These are phyloP conservation scores for Drosophila pectinifera DNA, from an alignment of 1,140 invertebrate species.

Conservation along the genomic window DNA sequence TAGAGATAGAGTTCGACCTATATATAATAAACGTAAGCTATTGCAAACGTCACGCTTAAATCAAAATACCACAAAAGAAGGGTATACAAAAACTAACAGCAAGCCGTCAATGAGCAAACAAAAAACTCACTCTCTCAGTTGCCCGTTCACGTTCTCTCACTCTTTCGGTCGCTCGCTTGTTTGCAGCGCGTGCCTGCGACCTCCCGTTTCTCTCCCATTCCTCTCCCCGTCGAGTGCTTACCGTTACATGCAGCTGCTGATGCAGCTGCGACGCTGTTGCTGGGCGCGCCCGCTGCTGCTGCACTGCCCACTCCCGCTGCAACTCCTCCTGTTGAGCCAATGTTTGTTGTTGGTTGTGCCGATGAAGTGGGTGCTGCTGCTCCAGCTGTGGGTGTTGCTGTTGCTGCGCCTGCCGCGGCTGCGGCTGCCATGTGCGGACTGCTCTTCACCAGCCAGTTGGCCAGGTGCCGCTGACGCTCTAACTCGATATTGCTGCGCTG, in stretches of 20 bases:
- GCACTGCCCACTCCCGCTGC: constrained; percentile 35
- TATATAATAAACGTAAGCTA: too few species aligned
- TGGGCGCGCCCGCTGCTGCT: constrained; percentile 50
- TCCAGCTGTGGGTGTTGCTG: constrained; percentile 30
- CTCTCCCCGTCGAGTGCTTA: constrained; percentile 52
- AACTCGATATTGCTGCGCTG: constrained; percentile 84
- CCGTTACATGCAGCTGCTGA: constrained; percentile 74
- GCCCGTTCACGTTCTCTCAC: constrained; percentile 16
- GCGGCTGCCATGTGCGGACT: constrained; percentile 84
- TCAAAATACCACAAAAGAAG: constrained; percentile 9
- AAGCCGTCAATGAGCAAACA: constrained; percentile 55
- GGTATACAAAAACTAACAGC: constrained; percentile 11
- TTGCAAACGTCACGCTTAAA: neutral
- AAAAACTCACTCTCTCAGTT: constrained; percentile 38
- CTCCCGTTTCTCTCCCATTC: neutral
- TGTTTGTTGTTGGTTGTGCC: constrained; percentile 37
- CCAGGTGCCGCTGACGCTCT: constrained; percentile 84
- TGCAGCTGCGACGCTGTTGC: constrained; percentile 70
- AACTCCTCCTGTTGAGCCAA: constrained; percentile 26
- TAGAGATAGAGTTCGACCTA: too few species aligned
- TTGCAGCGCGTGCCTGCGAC: constrained; percentile 64
- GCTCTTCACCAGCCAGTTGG: constrained; percentile 84
- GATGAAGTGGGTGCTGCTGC: constrained; percentile 22
- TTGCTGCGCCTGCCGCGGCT: constrained; percentile 47
- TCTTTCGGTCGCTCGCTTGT: constrained; percentile 22